Conservation (phyloP, 2,797 vertebrate genomes). For the Periparus ater region DNA sequence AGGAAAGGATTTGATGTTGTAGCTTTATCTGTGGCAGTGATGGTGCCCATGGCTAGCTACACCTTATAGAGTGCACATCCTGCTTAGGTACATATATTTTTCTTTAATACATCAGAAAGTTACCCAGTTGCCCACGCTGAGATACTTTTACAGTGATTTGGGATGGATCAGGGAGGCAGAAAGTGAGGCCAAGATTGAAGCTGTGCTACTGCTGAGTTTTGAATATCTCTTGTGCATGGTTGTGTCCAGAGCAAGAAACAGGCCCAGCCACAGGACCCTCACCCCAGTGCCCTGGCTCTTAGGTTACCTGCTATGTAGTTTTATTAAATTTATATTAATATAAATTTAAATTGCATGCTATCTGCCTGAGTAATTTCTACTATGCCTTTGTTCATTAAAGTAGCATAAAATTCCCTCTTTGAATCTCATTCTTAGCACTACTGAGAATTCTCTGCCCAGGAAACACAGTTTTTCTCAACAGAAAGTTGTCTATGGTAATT, state of each 20-base stretch:
- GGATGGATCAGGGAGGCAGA: background rate
- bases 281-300: background rate
- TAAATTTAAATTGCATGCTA: background rate
- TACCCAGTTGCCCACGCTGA: background rate
- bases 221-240: rapidly evolving
- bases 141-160: background rate
- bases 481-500: background rate
- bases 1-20: background rate
- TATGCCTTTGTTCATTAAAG: background rate
- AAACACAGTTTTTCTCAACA: background rate
- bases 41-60: background rate
- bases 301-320: background rate
- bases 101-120: background rate
- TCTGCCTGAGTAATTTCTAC: background rate
- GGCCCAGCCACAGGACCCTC: background rate
- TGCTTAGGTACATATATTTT: background rate
- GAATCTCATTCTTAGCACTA: background rate
- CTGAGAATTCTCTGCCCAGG: background rate
- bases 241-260: background rate
- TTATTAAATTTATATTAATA: no score
- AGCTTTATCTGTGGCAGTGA: background rate
- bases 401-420: background rate
- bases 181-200: background rate
- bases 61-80: background rate
- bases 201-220: background rate